Percentiles rank a stretch among this genome's conserved stretches.
Evolutionary conservation across 1,140 invertebrate genomes (phyloP).

Genomic region (Acromyrmex echinatior): DNA sequence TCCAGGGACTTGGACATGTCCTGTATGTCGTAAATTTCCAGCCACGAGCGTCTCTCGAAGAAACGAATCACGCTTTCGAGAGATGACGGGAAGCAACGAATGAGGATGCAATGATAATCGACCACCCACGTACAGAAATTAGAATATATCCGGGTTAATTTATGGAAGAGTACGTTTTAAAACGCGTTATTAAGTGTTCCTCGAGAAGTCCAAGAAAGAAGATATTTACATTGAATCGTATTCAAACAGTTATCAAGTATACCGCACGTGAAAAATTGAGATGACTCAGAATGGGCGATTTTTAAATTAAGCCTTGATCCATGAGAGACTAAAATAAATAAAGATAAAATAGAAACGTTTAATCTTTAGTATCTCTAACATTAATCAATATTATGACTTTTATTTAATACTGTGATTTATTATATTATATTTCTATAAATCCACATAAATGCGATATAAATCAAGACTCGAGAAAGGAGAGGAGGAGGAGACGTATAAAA

Average conservation of each 20-base stretch:
- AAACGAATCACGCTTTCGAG: slow-evolving; percentile 44
- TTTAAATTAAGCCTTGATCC: background rate
- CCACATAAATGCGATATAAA: too few relatives aligned
- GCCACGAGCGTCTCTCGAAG: background rate
- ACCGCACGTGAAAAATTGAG: background rate
- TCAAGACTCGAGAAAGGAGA: background rate
- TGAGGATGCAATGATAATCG: slow-evolving; percentile 70
- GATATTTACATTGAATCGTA: background rate
- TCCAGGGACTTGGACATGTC: slow-evolving; percentile 54
- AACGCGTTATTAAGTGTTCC: slow-evolving; percentile 72
- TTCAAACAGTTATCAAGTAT: background rate
- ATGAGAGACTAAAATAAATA: background rate
- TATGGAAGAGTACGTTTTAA: slow-evolving; percentile 74
- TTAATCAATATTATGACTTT: background rate
- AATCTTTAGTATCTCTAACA: background rate
- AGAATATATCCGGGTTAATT: slow-evolving; percentile 81
- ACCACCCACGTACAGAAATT: slow-evolving; percentile 80
- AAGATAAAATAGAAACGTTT: background rate
- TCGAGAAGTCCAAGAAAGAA: background rate
- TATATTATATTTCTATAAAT: too few relatives aligned
- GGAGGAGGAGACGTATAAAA: background rate
- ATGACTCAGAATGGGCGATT: background rate
- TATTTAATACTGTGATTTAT: background rate
- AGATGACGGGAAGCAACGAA: background rate
- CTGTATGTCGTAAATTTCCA: slow-evolving; percentile 60